A percentile compares a stretch with the other conserved stretches of the same genome.
These are phyloP conservation scores for Drosophila dunni DNA, from an alignment of 1,140 invertebrate genomes.

Conservation along the genomic window DNA sequence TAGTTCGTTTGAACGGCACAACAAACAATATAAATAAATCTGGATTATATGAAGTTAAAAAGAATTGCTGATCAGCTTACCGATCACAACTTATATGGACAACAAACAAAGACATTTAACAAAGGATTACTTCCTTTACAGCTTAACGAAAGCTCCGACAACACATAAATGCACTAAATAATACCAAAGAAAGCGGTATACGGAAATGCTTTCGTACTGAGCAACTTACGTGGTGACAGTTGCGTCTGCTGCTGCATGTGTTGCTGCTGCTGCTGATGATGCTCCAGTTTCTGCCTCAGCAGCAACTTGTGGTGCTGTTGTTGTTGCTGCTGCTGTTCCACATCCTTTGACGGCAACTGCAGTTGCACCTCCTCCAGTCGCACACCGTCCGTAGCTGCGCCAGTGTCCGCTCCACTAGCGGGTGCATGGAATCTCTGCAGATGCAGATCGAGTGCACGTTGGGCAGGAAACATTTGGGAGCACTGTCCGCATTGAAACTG, in stretches of 20 bases:
- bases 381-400: conserved; percentile 32
- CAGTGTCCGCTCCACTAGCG: not conserved
- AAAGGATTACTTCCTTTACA: too few relatives aligned
- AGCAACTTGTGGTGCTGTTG: not conserved
- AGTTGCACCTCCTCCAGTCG: conserved; percentile 74
- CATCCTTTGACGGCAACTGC: conserved; percentile 45
- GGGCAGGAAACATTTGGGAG: conserved; percentile 72
- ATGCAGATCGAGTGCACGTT: conserved; percentile 72
- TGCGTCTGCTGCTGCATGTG: not conserved
- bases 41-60: too few relatives aligned
- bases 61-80: too few relatives aligned
- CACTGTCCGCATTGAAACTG: conserved; percentile 79
- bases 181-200: not conserved
- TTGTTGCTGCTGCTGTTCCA: conserved; percentile 22
- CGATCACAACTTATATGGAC: too few relatives aligned
- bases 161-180: not conserved
- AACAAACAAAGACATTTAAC: too few relatives aligned
- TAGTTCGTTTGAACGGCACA: not conserved
- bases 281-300: not conserved
- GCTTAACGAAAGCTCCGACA: too few relatives aligned
- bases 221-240: not conserved
- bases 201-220: not conserved
- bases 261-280: not conserved
- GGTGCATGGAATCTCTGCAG: conserved; percentile 70
- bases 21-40: too few relatives aligned